Evolutionary conservation across 2,888 invertebrate species (phyloP).

Genomic region (Lissonota sp.): DNA sequence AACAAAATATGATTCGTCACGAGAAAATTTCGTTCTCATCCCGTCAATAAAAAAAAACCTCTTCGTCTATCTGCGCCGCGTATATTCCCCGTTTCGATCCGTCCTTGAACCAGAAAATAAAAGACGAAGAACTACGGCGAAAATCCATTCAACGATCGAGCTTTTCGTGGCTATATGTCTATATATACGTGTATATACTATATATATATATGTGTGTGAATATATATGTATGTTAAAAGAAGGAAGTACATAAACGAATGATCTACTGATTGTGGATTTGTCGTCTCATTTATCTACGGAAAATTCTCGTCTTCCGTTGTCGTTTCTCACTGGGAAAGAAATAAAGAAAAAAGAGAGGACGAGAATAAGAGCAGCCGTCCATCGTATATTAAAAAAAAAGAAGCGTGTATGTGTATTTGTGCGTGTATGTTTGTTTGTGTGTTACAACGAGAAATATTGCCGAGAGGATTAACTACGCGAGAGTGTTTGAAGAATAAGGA

Average conservation of each 20-base stretch:
- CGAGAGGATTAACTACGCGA: background rate
- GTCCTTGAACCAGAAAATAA: slow-evolving; percentile 46
- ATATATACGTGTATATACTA: background rate
- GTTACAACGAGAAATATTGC: slow-evolving; percentile 14
- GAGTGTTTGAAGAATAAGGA: background rate
- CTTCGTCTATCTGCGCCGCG: slow-evolving; percentile 8
- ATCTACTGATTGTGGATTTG: slow-evolving; percentile 3
- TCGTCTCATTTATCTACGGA: slow-evolving; percentile 22
- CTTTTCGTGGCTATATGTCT: slow-evolving; percentile 23
- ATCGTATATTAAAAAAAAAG: slow-evolving; percentile 33
- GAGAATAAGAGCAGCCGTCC: slow-evolving; percentile 55
- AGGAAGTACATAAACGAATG: slow-evolving; percentile 36
- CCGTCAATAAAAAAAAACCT: background rate
- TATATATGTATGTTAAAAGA: slow-evolving; percentile 13
- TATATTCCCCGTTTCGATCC: slow-evolving; percentile 45
- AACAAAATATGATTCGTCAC: slow-evolving; percentile 4
- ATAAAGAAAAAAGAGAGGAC: background rate
- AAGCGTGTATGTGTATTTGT: slow-evolving; percentile 18
- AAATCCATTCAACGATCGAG: slow-evolving; percentile 46
- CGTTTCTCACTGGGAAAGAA: slow-evolving; percentile 13
- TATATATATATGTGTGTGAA: slow-evolving; percentile 14
- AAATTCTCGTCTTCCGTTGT: slow-evolving; percentile 27
- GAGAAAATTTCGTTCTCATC: slow-evolving; percentile 6
- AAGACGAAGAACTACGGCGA: slow-evolving; percentile 14
- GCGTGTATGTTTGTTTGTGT: too few relatives aligned